phyloP scores from a whole-genome alignment of 2,888 invertebrate species.

The Drosophila eohydei region DNA sequence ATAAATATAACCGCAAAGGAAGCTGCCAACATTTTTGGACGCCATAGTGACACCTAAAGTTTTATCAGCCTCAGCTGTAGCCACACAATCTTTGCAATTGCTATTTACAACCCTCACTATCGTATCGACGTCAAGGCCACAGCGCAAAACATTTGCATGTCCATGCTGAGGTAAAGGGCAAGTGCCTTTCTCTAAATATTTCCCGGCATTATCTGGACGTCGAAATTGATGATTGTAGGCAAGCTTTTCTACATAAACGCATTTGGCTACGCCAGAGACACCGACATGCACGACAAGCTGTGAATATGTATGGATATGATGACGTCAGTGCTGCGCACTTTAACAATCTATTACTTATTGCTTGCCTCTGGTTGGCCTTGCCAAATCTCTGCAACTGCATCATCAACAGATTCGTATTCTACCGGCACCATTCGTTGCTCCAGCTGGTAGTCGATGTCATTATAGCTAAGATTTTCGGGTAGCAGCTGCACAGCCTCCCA shows the following conservation, averaged over 20 bases:
- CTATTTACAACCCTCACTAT: conserved; percentile 84
- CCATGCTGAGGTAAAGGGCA: conserved; percentile 64
- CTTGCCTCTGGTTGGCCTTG: conserved; percentile 87
- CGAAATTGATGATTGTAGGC: conserved; percentile 83
- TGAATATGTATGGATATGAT: conserved; percentile 26
- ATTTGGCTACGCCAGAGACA: conserved; percentile 81
- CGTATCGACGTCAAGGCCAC: conserved; percentile 81
- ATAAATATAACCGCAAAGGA: conserved; percentile 92
- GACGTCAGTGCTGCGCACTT: conserved; percentile 40
- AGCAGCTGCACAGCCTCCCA: conserved; percentile 90
- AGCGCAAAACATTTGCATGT: conserved; percentile 68
- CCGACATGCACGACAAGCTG: conserved; percentile 85
- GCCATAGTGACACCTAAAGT: conserved; percentile 42
- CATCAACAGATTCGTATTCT: conserved; percentile 88
- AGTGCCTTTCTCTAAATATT: conserved; percentile 64
- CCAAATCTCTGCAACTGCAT: conserved; percentile 88
- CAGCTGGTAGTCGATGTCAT: conserved; percentile 85
- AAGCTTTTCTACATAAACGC: conserved; percentile 82
- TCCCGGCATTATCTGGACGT: conserved; percentile 80
- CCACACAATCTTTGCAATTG: conserved; percentile 67
- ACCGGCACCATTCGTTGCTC: conserved; percentile 87
- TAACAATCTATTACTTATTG: neutral
- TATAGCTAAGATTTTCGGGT: conserved; percentile 79
- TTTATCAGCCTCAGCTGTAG: conserved; percentile 32
- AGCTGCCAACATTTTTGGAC: conserved; percentile 86